A percentile compares a stretch with the other conserved stretches of the same genome.
These are phyloP conservation scores for Lasioglossum oenotherae DNA, from an alignment of 2,888 invertebrate genomes.

Conservation along the genomic window DNA sequence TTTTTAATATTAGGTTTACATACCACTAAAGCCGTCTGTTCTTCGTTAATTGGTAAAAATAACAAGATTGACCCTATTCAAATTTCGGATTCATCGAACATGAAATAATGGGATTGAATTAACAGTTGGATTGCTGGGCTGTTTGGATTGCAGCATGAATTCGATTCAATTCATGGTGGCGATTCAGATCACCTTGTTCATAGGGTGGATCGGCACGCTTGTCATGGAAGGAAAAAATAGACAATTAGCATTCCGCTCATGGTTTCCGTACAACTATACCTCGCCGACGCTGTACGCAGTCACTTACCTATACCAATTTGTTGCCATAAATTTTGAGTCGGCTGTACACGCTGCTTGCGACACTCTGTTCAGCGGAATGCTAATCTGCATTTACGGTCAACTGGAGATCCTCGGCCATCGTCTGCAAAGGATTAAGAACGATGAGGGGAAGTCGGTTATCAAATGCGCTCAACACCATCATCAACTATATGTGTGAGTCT, in stretches of 20 bases:
- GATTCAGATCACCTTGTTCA: slow-evolving; percentile 1
- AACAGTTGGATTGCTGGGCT: no score
- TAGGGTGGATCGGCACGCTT: not conserved
- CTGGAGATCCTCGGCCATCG: slow-evolving; percentile 66
- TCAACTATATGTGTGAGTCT: slow-evolving; percentile 48
- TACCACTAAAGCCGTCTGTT: no score
- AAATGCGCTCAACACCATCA: slow-evolving; percentile 53
- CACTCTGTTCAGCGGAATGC: slow-evolving; percentile 63
- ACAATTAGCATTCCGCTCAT: slow-evolving; percentile 40
- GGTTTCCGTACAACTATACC: slow-evolving; percentile 61
- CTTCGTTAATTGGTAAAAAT: no score
- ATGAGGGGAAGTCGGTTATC: not conserved
- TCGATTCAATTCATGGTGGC: not conserved
- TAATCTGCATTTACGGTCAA: slow-evolving; percentile 68
- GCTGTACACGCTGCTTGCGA: slow-evolving; percentile 52
- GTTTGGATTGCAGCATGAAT: no score
- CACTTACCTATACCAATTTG: slow-evolving; percentile 41
- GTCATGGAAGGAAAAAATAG: slow-evolving; percentile 16
- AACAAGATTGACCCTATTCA: no score
- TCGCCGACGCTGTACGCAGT: slow-evolving; percentile 27
- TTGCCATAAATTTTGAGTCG: slow-evolving; percentile 28
- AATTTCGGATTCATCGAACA: not conserved
- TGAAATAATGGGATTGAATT: no score
- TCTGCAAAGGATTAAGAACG: slow-evolving; percentile 22
- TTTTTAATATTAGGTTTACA: no score